Evolutionary conservation across 2,797 vertebrate species (phyloP), one percentile per base, ranked within the genome.

Genomic region (Gymnoscopelus microlampas): DNA sequence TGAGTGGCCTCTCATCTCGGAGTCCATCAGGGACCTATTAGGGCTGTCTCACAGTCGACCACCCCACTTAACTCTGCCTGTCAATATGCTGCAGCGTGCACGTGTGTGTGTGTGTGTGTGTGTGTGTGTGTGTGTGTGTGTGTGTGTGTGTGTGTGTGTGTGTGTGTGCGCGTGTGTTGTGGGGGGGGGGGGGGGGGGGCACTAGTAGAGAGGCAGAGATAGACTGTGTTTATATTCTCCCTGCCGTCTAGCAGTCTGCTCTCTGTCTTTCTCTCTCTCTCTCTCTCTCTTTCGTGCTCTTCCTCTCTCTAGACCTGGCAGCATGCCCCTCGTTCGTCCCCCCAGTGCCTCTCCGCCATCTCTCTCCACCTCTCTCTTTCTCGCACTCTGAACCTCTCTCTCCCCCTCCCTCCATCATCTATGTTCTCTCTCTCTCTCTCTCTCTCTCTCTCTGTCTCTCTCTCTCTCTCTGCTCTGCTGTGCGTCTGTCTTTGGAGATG

Each of bases 21-120:
- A 86, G 90, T 91, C 91, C 90, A 92, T 91, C 88, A 88, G 91
- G 90, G 91, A 92, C 91, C 89, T 87, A 92, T 92, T 92, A 92
- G 87, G 77, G 83, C 88, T 85, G 89, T 91, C 88, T 92, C 85
- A 84, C 88, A 87, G 86, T 82, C 85, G 66, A 70, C 87, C 88
- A 87, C 87, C 86, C 91, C 89, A 86, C 90, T 91, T 91, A 91
- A 88, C 89, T 88, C 82, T 81, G 83, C 80, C 88, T 87, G 90
- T 92, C 91, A 92, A 92, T 92, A 92, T 91, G 89, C 88, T 82
- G 6, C 88, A 85, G 88, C 82, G 77, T 83, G 58, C 12, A 14
- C 3, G 88, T 86, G 88, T 89, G 87, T 85, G 83, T 79, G 85
- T 74, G 82, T 83, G 79, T 71, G 70, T 57, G 73, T 13, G 59